phyloP scores from a whole-genome alignment of 2,113 vertebrate species.

The Myiozetetes cayanensis region DNA sequence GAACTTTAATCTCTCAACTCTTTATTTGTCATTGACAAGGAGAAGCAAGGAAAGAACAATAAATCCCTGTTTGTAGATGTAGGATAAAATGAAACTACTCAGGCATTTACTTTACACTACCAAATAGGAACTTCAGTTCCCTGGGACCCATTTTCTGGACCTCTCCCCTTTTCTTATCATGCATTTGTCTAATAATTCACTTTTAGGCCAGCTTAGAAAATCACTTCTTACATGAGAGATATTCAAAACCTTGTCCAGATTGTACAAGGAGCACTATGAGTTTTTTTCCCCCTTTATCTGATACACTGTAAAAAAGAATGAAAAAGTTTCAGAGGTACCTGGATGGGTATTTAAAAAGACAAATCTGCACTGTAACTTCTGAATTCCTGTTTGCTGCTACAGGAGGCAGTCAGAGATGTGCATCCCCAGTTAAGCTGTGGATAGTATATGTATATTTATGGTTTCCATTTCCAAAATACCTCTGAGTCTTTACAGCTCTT shows the following conservation, averaged over 20 bases:
- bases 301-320: background rate
- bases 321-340: background rate
- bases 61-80: slow-evolving; percentile 22
- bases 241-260: background rate
- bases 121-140: background rate
- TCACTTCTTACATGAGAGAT: background rate
- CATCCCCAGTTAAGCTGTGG: background rate
- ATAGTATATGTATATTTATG: background rate
- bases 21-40: slow-evolving; percentile 35
- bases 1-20: slow-evolving; percentile 41
- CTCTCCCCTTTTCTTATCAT: background rate
- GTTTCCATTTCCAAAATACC: background rate
- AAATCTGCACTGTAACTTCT: background rate
- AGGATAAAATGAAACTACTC: slow-evolving; percentile 42
- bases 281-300: background rate
- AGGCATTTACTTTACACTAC: slow-evolving; percentile 2
- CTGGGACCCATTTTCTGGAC: background rate
- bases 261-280: background rate
- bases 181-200: background rate
- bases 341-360: background rate
- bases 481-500: background rate
- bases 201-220: slow-evolving; percentile 6
- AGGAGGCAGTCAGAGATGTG: background rate
- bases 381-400: background rate
- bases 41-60: slow-evolving; percentile 38